Base-by-base conservation (phyloP, 2,888 invertebrate genomes). In the Allygus modestus region DNA sequence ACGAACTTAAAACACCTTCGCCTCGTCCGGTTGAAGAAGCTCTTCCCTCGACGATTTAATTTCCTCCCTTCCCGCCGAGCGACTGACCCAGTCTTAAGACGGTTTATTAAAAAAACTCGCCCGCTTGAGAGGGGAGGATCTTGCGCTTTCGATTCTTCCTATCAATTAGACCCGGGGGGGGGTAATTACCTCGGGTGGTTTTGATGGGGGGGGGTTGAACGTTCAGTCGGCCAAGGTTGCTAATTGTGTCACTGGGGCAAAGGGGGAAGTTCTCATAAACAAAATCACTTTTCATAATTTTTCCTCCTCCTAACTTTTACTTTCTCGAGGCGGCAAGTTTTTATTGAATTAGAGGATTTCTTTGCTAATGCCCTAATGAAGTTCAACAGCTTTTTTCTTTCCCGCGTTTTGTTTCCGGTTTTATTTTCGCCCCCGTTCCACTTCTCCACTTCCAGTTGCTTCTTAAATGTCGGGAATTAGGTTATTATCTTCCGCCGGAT, bases 91-190 rank as follows among this genome's bases (percentile, higher is more conserved):
- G 46, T 71, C 71, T 82, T 82, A 82, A 82, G 54, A 71, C 73
- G 33, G 26, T 69, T 82, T 69, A 69, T 82, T 69, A 82, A 82
- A 73, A 69, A 37, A 28, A 31, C 81, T 15, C 46, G 20, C 37
- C 20, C 33, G 69, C 61, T 26, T 12, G 69, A 37, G 31, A 31
- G 46, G 46, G 33, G 65, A n/a, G 31, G 73, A 69, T 46, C 71
- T 82, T 82, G 82, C 69, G 82, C 69, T n/a, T 81, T 82, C 82
- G 82, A 82, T 82, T 82, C 82, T 82, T 82, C 82, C 71, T 82
- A 82, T 71, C 82, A 82, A 82, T 82, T 82, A 82, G 81, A 37
- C 20, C 26, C 43, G 17, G 41, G n/a, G 41, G 65, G 81, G 41
- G 58, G 28, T 82, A 82, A 82, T 82, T 82, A 82, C 69, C 82